phyloP scores from a whole-genome alignment of 2,888 invertebrate genomes.

The Brachyopa scutellaris region DNA sequence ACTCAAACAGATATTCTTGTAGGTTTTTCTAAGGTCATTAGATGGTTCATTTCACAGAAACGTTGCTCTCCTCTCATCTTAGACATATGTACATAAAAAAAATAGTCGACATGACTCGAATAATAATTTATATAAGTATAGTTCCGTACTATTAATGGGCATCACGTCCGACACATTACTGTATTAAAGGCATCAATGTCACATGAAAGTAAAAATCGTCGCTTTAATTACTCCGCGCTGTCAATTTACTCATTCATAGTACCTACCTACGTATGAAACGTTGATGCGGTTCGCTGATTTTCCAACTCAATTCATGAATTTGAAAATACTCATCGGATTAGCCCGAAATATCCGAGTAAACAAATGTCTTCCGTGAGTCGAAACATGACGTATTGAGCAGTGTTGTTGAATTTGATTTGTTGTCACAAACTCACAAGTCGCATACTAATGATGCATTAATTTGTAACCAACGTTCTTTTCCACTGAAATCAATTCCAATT shows the following conservation, averaged over 20 bases:
- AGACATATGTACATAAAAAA: conserved; percentile 17
- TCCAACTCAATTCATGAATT: too few species aligned
- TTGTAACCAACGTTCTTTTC: neutral
- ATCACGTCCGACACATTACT: conserved; percentile 25
- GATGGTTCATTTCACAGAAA: conserved; percentile 11
- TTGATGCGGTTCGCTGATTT: too few species aligned
- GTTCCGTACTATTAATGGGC: conserved; percentile 14
- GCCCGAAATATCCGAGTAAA: too few species aligned
- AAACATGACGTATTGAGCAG: neutral
- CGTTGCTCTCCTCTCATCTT: neutral
- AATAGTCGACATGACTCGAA: conserved; percentile 37
- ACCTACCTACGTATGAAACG: too few species aligned
- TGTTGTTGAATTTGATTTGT: conserved; percentile 7
- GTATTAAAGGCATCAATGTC: conserved; percentile 3
- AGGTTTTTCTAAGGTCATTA: conserved; percentile 7
- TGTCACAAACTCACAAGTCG: conserved; percentile 18
- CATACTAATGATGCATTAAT: conserved; percentile 25
- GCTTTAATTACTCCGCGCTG: neutral
- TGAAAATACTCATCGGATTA: too few species aligned
- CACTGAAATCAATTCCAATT: too few species aligned
- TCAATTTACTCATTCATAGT: conserved; percentile 1
- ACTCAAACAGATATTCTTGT: too few species aligned
- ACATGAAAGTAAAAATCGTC: conserved; percentile 11
- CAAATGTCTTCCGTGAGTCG: too few species aligned
- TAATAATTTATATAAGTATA: too few species aligned